phyloP scores from a whole-genome alignment of 2,797 vertebrate genomes.

The Chelonia mydas region DNA sequence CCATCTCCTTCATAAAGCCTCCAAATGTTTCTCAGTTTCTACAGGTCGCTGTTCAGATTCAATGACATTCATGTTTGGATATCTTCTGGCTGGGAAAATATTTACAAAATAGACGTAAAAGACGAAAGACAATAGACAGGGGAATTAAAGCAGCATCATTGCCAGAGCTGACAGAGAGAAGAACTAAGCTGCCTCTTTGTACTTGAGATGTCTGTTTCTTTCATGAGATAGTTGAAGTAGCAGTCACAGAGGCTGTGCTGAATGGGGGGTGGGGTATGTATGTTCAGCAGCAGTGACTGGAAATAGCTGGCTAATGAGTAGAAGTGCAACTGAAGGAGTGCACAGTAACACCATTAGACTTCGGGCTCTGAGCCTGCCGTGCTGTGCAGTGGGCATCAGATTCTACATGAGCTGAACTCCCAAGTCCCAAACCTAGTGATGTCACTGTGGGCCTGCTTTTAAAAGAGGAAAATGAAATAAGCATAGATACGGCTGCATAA shows the following conservation, averaged over 20 bases:
- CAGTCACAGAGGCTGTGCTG: not conserved
- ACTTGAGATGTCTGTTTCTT: not conserved
- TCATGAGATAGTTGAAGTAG: not conserved
- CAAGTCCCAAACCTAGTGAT: not conserved
- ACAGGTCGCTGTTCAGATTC: not conserved
- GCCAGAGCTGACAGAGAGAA: not conserved
- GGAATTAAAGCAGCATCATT: rapidly evolving
- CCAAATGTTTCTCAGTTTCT: not conserved
- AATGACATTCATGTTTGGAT: not conserved
- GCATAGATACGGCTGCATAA: not conserved
- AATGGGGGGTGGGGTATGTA: not conserved
- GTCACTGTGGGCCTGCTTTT: not conserved
- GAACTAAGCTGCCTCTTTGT: not conserved
- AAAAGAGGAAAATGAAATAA: not conserved
- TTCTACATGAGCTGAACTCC: no score
- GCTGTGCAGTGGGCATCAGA: not conserved
- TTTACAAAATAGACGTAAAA: not conserved
- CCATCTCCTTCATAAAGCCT: not conserved
- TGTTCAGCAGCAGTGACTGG: not conserved
- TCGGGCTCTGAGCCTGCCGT: rapidly evolving
- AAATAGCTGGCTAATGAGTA: not conserved
- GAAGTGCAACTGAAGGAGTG: not conserved
- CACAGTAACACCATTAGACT: not conserved
- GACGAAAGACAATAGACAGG: not conserved
- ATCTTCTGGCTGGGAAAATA: rapidly evolving